phyloP scores from a whole-genome alignment of 35 echinoderm and acorn worm species.

The Ophiothrix spiculata region DNA sequence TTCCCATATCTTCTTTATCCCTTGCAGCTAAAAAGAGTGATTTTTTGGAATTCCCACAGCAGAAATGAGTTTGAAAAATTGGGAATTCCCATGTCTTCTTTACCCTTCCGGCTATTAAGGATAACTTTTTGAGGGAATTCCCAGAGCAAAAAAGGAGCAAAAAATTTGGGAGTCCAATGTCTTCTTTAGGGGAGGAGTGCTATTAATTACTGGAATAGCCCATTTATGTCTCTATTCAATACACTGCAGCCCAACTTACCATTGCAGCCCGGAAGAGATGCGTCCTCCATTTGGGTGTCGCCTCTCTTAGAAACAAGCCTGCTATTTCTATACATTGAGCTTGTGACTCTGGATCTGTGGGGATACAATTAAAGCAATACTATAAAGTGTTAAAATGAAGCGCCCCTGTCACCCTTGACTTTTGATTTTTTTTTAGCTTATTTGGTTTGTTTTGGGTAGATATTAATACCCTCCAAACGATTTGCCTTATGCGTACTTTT shows the following conservation, averaged over 20 bases:
- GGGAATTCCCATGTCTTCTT: neutral
- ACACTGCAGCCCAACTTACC: slow-evolving; percentile 23
- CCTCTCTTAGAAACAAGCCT: slow-evolving; percentile 42
- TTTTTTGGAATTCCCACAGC: no score
- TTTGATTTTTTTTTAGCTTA: neutral
- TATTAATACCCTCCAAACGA: neutral
- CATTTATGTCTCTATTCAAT: neutral
- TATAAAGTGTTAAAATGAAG: no score
- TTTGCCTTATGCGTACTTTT: no score
- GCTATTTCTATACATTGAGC: neutral
- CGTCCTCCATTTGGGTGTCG: slow-evolving; percentile 70
- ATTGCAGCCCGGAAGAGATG: slow-evolving; percentile 60
- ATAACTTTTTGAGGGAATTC: neutral
- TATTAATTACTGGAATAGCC: neutral
- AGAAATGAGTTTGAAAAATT: no score
- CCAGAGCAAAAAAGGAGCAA: neutral
- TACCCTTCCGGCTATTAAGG: neutral
- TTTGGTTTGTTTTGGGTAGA: neutral
- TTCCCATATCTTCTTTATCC: no score
- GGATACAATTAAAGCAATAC: neutral
- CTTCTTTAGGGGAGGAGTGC: neutral
- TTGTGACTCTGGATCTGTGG: neutral
- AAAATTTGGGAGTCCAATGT: neutral
- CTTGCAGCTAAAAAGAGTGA: no score
- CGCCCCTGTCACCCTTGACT: neutral